phyloP scores from a whole-genome alignment of 2,888 invertebrate species.

The Baronia brevicornis region DNA sequence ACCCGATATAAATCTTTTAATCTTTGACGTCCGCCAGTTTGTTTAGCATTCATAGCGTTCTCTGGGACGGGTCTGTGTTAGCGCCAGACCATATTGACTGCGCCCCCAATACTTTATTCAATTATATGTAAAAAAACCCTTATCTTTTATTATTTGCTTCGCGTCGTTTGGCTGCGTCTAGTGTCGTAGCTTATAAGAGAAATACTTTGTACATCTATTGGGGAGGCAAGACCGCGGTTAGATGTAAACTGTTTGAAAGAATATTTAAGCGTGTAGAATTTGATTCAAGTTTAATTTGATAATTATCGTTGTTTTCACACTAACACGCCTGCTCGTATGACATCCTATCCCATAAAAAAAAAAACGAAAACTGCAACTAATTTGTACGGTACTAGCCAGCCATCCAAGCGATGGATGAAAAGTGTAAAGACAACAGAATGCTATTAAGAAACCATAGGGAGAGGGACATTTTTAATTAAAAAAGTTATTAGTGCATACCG shows the following conservation, averaged over 20 bases:
- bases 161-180: conserved; percentile 15
- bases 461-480: neutral
- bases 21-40: too few species aligned
- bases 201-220: conserved; percentile 1
- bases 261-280: too few species aligned
- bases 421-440: neutral
- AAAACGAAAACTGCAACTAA: neutral
- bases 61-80: neutral
- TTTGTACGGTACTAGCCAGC: too few species aligned
- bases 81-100: conserved; percentile 28
- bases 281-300: neutral
- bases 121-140: conserved; percentile 54
- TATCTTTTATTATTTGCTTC: conserved; percentile 13
- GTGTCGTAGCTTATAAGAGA: conserved; percentile 13
- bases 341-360: neutral
- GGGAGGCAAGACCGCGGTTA: conserved; percentile 1
- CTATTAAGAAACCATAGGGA: neutral
- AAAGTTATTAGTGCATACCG: neutral
- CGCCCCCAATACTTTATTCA: conserved; percentile 55
- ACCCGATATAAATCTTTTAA: too few species aligned
- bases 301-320: neutral
- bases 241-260: too few species aligned
- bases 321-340: conserved; percentile 1
- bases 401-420: conserved; percentile 1
- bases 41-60: neutral